Base-by-base conservation (phyloP, 2,888 invertebrate genomes). In the Dicyrtomina minuta region DNA sequence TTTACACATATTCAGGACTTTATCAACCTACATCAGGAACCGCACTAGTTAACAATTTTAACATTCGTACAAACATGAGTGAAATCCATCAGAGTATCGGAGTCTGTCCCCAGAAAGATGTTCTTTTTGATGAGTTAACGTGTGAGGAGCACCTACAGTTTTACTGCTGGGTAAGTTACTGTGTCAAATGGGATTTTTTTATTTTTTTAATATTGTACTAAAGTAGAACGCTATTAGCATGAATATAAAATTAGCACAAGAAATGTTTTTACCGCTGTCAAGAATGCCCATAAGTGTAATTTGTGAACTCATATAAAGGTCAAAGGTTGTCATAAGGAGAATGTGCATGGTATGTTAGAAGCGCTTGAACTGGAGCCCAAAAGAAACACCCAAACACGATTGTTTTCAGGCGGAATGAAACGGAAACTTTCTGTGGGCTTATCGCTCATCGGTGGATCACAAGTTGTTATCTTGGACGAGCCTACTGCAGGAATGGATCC, bases 91-190 rank as follows among this genome's bases (percentile, higher is more conserved):
- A 87, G 71, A 86, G 88, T 72, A 85, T 96, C 56, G 96, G 96
- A 0, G 86, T 94, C 62, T 97, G 96, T 81, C 94, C 96, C 0
- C 93, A 96, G 87, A 88, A 12, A 89, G n/a, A n/a, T n/a, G n/a
- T n/a, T n/a, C n/a, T n/a, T n/a, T n/a, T n/a, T n/a, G n/a, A n/a
- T n/a, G n/a, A 91, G 79, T 85, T 96, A 72, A 92, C 90, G 1
- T 91, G 93, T 1, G 84, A 84, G 26, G 92, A 94, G 81, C 93
- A 94, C 81, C 83, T 94, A 39, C 85, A 88, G 70, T 93, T 94
- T 83, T 94, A 90, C 80, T 88, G 90, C 55, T 86, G 88, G 77
- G 84, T 93, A 64, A 62, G n/a, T n/a, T n/a, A n/a, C n/a, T n/a
- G 15, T 46, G 5, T 46, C 17, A 5, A 46, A 17, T 46, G n/a